Evolutionary conservation across 2,113 vertebrate genomes (phyloP).

Genomic region (Otocyon megalotis): DNA sequence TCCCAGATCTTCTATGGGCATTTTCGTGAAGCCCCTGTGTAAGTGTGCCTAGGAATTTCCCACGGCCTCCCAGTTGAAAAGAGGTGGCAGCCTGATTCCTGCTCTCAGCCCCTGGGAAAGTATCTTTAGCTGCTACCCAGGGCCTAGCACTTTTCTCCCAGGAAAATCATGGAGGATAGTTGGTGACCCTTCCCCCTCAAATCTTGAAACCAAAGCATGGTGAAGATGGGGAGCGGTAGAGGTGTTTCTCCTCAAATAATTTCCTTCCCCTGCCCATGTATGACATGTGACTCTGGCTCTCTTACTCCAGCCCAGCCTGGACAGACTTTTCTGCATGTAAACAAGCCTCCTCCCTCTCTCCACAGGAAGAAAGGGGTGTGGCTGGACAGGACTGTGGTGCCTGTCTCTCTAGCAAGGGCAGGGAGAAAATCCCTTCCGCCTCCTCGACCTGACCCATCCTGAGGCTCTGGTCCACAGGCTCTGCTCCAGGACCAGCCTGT

Average conservation of each 20-base stretch:
- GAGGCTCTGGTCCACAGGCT: not conserved
- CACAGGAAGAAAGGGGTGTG: slow-evolving; percentile 80
- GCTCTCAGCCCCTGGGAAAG: slow-evolving; percentile 26
- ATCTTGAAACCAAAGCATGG: slow-evolving; percentile 33
- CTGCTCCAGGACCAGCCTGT: not conserved
- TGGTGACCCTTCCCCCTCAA: not conserved
- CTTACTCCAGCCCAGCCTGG: slow-evolving; percentile 63
- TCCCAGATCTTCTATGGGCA: not conserved
- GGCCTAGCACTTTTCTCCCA: slow-evolving; percentile 15
- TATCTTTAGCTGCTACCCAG: not conserved
- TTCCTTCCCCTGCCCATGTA: not conserved
- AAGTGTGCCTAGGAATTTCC: not conserved
- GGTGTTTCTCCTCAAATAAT: slow-evolving; percentile 43
- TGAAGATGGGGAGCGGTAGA: not conserved
- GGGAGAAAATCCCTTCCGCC: slow-evolving; percentile 41
- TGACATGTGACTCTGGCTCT: slow-evolving; percentile 47
- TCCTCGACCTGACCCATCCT: slow-evolving; percentile 32
- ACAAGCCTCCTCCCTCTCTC: slow-evolving; percentile 81
- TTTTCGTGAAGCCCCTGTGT: slow-evolving; percentile 5
- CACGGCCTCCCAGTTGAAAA: slow-evolving; percentile 35
- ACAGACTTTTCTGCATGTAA: slow-evolving; percentile 80
- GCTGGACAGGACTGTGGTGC: slow-evolving; percentile 46
- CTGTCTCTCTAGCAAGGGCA: slow-evolving; percentile 51
- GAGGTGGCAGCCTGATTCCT: slow-evolving; percentile 9
- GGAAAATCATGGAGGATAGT: not conserved